A percentile compares a stretch with the other conserved stretches of the same genome.
Conservation (phyloP, 64 coral and sea anemone species). For the Dendronephthya gigantea region DNA sequence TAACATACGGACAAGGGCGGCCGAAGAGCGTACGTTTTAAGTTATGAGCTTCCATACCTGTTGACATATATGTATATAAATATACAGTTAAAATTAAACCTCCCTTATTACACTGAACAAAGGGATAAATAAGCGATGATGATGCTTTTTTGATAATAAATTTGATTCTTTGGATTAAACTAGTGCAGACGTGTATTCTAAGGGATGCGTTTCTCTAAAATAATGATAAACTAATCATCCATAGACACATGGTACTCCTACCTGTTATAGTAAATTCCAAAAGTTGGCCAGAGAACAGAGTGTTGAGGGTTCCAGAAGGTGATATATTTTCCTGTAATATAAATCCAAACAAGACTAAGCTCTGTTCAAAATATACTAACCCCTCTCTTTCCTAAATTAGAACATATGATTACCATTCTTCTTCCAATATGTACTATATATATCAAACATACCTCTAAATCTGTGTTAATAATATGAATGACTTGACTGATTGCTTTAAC, state of each 20-base stretch:
- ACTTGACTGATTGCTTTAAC: conserved; percentile 68
- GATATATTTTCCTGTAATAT: conserved; percentile 20
- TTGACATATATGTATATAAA: not conserved
- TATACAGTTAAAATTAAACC: not conserved
- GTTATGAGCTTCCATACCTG: conserved; percentile 64
- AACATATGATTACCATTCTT: too few relatives aligned
- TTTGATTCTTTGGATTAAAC: too few relatives aligned
- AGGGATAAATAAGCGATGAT: too few relatives aligned
- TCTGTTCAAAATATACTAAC: not conserved
- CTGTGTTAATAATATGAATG: not conserved
- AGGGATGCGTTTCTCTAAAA: too few relatives aligned
- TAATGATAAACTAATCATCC: not conserved
- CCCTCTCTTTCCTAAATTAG: too few relatives aligned
- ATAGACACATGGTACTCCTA: not conserved
- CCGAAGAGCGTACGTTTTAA: conserved; percentile 93
- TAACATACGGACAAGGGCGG: conserved; percentile 85
- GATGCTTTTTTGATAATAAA: too few relatives aligned
- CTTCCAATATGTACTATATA: not conserved
- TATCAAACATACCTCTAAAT: not conserved
- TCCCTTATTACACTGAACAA: too few relatives aligned
- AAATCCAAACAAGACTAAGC: not conserved
- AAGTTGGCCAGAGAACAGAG: not conserved
- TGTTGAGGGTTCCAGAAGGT: conserved; percentile 53
- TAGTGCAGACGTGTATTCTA: too few relatives aligned
- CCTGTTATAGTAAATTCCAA: conserved; percentile 5